Base-by-base conservation (phyloP, 2,888 invertebrate genomes). In the Autographa gamma region DNA sequence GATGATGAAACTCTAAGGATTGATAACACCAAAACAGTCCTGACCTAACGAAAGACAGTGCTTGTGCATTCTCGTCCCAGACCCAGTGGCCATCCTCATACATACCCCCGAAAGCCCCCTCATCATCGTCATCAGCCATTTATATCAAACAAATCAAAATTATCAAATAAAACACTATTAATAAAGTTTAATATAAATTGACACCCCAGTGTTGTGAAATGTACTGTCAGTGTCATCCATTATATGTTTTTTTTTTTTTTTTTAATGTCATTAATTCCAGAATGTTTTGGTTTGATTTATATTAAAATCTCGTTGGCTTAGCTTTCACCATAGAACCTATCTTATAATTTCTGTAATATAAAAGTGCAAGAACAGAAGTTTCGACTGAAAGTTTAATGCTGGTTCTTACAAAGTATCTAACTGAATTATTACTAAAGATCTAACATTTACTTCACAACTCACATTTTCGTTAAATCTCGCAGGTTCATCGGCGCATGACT, bases 71-170 rank as follows among this genome's bases (percentile, higher is more conserved):
- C 0, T 96, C 94, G 71, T 96, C 94, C 96, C 96, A 96, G 9
- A 83, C 85, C 96, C 96, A 96, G 79, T 95, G 94, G 0, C 96
- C 96, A 77, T 93, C 88, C 77, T 95, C 95, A 73, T 90, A 95
- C 61, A 91, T 61, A 14, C 94, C 94, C 31, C 92, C 92, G 69
- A 92, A 93, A 0, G 66, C 84, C 18, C 87, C 92, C 77, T 95
- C 94, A 2, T 95, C 94, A 0, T 95, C 94, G 41, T 95, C 95
- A 69, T 93, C 93, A 18, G 89, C 90, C 94, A 93, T 93, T 60
- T 69, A 71, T n/a, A 66, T 31, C 4, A 32, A 1, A 54, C 16
- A 58, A 78, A 76, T 56, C 32, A 61, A 65, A 59, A 61, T 59
- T n/a, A 41, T 19, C 58, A 63, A 70, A 58, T 56, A 56, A 56